Evolutionary conservation across 2,113 vertebrate genomes (phyloP), one percentile per base, ranked within the genome.

Genomic region (Percina caprodes): DNA sequence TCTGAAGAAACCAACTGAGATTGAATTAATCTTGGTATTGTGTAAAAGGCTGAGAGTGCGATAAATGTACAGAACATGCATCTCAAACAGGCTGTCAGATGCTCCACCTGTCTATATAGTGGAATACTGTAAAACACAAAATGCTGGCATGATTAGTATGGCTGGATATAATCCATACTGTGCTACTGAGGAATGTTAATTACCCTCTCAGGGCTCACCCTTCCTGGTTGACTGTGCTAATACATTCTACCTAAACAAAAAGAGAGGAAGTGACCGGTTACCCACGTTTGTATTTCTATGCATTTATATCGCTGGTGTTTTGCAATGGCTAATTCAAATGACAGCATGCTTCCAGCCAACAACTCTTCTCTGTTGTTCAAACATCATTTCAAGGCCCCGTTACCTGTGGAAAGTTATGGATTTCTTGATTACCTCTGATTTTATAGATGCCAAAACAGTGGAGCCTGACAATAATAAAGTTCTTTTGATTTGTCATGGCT

Each of bases 111-210:
- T 66, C 46, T 74, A 15, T 58, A 61, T 33, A 48, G 46, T 52
- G 24, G 35, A 42, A 12, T 13, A 51, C 48, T 73, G 55, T 74
- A 56, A 55, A 77, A 60, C 15, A n/a, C 39, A 14, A 74, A 39
- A 42, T 9, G 35, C n/a, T 69, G 55, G 23, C 18, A 56, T 69
- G 66, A 54, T 65, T 46, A 33, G 15, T 26, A 39, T 55, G 55
- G 30, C 67, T 71, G 66, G 62, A 26, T 23, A 82, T 14, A n/a
- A 21, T 75, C 59, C 59, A 66, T 30, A 51, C 71, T 45, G 56
- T 23, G 49, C 68, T 24, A 72, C 60, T 33, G 60, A 62, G 48
- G 62, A 58, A 67, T 74, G 46, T 14, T 85, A 76, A 85, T 76
- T 73, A 59, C 42, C 58, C 45, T 72, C 54, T 55, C 18, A 48